Conservation (phyloP, 2,113 vertebrate genomes). For the Oreotrochilus melanogaster region DNA sequence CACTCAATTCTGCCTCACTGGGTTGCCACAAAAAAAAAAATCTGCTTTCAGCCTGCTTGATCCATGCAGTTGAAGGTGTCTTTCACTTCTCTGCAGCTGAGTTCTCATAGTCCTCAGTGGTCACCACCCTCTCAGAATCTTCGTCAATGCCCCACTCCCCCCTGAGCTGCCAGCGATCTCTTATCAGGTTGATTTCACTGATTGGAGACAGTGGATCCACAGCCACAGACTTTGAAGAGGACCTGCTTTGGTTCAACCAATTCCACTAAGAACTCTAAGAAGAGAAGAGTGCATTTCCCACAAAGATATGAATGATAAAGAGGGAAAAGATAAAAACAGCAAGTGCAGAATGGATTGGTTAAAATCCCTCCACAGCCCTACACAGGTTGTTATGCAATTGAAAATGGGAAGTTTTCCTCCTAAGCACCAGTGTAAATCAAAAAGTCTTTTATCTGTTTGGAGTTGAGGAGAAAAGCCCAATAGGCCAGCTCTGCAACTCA, state of each 20-base stretch:
- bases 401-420: not conserved
- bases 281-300: not conserved
- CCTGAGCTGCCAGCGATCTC: not conserved
- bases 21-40: not conserved
- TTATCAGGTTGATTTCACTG: not conserved
- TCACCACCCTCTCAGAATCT: not conserved
- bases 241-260: not conserved
- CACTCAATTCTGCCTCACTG: not conserved
- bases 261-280: not conserved
- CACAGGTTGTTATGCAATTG: not conserved
- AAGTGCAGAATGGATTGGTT: not conserved
- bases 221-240: not conserved
- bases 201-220: accelerated
- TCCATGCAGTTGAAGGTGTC: not conserved
- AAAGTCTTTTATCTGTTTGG: not conserved
- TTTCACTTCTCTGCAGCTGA: not conserved
- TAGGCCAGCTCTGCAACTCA: not conserved
- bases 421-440: not conserved
- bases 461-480: not conserved
- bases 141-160: accelerated
- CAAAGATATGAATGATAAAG: not conserved
- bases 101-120: not conserved
- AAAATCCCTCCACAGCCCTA: not conserved
- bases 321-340: not conserved
- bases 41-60: not conserved